Evolutionary conservation across 2,113 vertebrate species (phyloP), one percentile per base, ranked within the genome.

Genomic region (Cheirogaleus medius): DNA sequence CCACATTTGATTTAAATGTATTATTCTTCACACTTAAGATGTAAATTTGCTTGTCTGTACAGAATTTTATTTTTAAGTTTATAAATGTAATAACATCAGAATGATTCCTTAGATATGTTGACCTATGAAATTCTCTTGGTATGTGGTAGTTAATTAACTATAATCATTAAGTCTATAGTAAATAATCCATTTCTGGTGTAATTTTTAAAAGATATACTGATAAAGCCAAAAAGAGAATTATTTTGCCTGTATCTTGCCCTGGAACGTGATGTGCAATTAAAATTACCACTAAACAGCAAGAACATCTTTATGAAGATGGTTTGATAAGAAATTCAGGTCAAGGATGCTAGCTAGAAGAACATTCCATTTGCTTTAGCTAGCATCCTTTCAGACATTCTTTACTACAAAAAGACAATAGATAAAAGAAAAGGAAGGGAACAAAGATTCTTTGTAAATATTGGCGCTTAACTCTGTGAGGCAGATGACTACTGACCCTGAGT

Each of bases 371-470:
- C 63, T 87, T 83, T 68, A 76, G 47, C 77, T 64, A 81, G 47
- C 54, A 73, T 77, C 42, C 71, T 88, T 85, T 64, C 49, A 97
- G 69, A 39, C 37, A 84, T 77, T 63, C 37, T 25, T 78, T 12
- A 10, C 64, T 95, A 80, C 27, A 44, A 37, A 93, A 91, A 94
- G 94, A 96, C 88, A 94, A 89, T 12, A 89, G 68, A 87, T 94
- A 44, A 93, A 89, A 97, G 83, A 12, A 39, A 84, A 69, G 66
- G 27, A 76, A 15, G 13, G 60, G 66, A 73, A 94, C 91, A 95
- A 91, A 95, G 44, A 64, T 86, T 71, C 89, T 94, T 90, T 96
- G 94, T 88, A 87, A 94, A 96, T 88, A 90, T 13, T 92, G 63
- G 82, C 71, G 63, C 76, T 90, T 80, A 84, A 89, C 68, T 91